Base-by-base conservation (phyloP, 2,797 vertebrate species). In the Hirundo rustica region DNA sequence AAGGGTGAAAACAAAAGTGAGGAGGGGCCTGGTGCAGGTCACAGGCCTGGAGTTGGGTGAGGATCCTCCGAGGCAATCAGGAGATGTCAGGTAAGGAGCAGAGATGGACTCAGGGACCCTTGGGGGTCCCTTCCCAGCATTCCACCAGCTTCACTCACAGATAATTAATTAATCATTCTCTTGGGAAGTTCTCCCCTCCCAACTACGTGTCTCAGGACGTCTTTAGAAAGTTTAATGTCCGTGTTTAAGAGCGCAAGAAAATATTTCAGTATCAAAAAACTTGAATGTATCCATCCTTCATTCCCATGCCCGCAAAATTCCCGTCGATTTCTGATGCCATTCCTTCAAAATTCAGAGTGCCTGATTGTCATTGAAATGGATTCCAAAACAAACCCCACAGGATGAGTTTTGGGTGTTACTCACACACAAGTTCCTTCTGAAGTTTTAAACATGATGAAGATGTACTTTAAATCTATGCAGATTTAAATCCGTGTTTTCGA, bases 281-380 rank as follows among this genome's bases (percentile, higher is more conserved):
- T 11, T 6, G 5, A 54, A 11, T 3, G 6, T 8, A 10, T 26
- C 3, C 0, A 16, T 30, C 42, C 47, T 20, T 47, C 38, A 38
- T 64, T 70, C 42, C 34, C 6, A 4, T 36, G 16, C 44, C 57
- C 0, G 0, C 26, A 38, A 67, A 85, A 38, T 16, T 61, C 36
- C 58, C 55, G 53, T 18, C n/a, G 22, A 2, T 11, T 29, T n/a
- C 45, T 82, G 38, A 1, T 18, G 26, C 32, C 1, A 6, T 75
- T 44, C 36, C 76, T 75, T 17, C 64, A 9, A 36, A 72, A 48
- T 44, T 72, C 54, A 10, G 7, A 23, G 27, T 19, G 13, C 38
- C 30, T 50, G 32, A 7, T 25, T 30, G n/a, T 47, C 44, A 7
- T 3, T 1, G 12, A 72, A 44, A 73, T 8, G 51, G 62, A 13